Base-by-base conservation (phyloP, 2,797 vertebrate genomes). In the Vespertilio murinus region DNA sequence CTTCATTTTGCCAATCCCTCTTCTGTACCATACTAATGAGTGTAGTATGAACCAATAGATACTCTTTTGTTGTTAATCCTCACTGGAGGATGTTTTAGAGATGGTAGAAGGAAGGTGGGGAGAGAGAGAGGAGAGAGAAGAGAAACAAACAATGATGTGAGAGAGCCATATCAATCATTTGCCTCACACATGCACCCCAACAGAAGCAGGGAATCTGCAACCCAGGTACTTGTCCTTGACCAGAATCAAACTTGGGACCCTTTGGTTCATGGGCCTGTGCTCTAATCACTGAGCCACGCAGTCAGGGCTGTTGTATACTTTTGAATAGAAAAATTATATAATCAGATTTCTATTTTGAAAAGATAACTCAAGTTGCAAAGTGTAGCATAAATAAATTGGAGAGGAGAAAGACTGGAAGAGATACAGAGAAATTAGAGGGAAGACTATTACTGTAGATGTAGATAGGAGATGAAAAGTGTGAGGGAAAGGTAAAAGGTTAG, bases 311-410 rank as follows among this genome's bases (percentile, higher is more conserved):
- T 52, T 88, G 25, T 22, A 64, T 85, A 28, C n/a, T 80, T 94
- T 70, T 77, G 42, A 73, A 83, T 84, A 69, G 73, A 52, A 59
- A 71, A 91, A 49, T 88, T 88, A 18, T 38, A 64, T 80, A 11
- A 30, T 82, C 22, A 20, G 17, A 65, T 52, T 92, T 89, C 84
- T 84, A 71, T 81, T 92, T 92, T 90, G 20, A 83, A 87, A 87
- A 69, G 10, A 8, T 85, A 71, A 75, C 40, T 73, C 6, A 78
- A 9, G 42, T 78, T 28, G 6, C 71, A 93, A 14, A 77, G 10
- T 84, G n/a, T 74, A 85, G 13, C 16, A 35, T 67, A 69, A 38
- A 64, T 74, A 92, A 86, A 64, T 49, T 92, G 59, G n/a, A 90
- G 59, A 88, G 33, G 16, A 64, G 71, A 64, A 5, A 90, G 38